Evolutionary conservation across 2,888 invertebrate species (phyloP), one percentile per base, ranked within the genome.

Genomic region (Drosophila tanythrix): DNA sequence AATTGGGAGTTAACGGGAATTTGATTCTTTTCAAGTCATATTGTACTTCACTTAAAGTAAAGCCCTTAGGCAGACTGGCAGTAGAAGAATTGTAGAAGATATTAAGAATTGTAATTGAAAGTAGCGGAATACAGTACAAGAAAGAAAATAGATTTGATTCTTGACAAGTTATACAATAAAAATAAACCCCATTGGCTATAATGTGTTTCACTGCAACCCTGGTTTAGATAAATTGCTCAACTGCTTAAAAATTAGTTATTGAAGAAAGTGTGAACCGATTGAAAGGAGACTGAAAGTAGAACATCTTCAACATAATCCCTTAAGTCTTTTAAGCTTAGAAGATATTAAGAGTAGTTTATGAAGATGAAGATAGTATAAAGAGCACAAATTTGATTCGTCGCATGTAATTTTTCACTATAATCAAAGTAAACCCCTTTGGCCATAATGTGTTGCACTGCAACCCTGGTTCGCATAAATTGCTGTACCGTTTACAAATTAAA

Each of bases 381-480:
- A 2, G 0, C 11, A 21, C 15, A 15, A 7, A 46, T 3, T 21
- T 3, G 13, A 13, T n/a, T 55, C 18, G 0, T 15, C 8, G 0
- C 13, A 13, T 27, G 27, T 27, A 5, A 11, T 1, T 5, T 25
- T 36, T n/a, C 8, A 13, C 2, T n/a, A 2, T 36, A 13, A 27
- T 29, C 21, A 29, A 21, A 29, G 18, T 4, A 13, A 38, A 2
- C 7, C 5, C 15, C 10, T 25, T 43, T 15, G 27, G 21, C 38
- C 0, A 15, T 29, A 21, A 29, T 8, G 43, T n/a, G 7, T n/a
- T 21, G 1, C 15, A 18, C 3, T 50, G 68, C 56, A 68, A n/a
- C 76, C 71, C 68, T 72, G 73, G 61, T 48, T 51, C 5, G 3
- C 31, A n/a, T 25, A 51, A 57, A 65, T 70, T 58, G 29, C 56